Conservation (phyloP, 2,888 invertebrate species). For the Aspidiotus rigidus region DNA sequence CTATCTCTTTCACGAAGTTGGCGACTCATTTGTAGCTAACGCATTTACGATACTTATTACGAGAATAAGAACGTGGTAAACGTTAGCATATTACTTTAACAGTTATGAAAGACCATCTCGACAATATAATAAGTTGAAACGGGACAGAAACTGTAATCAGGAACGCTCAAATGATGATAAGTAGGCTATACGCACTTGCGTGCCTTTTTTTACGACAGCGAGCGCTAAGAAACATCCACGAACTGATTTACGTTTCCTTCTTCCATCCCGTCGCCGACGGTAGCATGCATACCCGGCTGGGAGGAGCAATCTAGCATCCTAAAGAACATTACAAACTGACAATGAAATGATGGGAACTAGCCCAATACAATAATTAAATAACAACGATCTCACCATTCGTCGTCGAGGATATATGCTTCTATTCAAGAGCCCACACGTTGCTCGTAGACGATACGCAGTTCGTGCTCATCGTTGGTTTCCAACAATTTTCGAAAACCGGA, state of each 20-base stretch:
- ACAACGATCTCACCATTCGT: conserved; percentile 96
- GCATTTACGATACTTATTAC: too few species aligned
- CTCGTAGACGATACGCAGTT: conserved; percentile 93
- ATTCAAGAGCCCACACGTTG: conserved; percentile 98
- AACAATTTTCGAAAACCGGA: conserved; percentile 97
- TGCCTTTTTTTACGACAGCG: conserved; percentile 90
- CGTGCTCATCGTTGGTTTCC: conserved; percentile 96
- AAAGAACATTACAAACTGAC: conserved; percentile 38
- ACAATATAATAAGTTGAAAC: too few species aligned
- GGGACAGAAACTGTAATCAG: too few species aligned
- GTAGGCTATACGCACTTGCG: conserved; percentile 51
- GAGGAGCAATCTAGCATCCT: conserved; percentile 91
- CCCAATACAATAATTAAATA: neutral
- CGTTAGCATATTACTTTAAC: too few species aligned
- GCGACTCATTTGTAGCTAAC: too few species aligned
- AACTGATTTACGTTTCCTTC: conserved; percentile 98
- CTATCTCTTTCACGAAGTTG: too few species aligned
- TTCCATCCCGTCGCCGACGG: conserved; percentile 87
- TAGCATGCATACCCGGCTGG: conserved; percentile 95
- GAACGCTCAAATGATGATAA: too few species aligned
- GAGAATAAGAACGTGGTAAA: too few species aligned
- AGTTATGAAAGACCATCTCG: too few species aligned
- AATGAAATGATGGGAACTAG: neutral
- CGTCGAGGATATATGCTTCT: conserved; percentile 85
- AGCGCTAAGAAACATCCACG: conserved; percentile 96